A percentile compares a stretch with the other conserved stretches of the same genome.
phyloP scores from a whole-genome alignment of 2,113 vertebrate genomes.

The Macroglossus sobrinus region DNA sequence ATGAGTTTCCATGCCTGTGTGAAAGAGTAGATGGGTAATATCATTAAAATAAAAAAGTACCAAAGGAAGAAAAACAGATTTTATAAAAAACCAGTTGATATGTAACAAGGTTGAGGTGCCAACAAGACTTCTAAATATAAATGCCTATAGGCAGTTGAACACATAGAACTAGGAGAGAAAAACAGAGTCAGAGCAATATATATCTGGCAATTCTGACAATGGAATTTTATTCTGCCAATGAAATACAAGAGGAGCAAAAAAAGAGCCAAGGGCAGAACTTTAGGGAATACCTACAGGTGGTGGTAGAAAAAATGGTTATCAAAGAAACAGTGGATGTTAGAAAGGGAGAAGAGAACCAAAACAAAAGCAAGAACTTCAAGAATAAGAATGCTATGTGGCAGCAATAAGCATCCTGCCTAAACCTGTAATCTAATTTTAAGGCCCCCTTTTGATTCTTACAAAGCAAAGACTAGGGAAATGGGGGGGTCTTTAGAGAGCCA shows the following conservation, averaged over 20 bases:
- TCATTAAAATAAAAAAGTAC: not conserved
- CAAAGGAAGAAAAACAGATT: not conserved
- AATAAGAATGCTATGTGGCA: not conserved
- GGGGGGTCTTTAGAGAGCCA: not conserved
- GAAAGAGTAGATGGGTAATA: not conserved
- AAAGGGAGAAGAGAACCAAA: not conserved
- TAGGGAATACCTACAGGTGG: not conserved
- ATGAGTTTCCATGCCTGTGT: not conserved
- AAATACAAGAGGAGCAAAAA: not conserved
- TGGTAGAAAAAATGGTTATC: not conserved
- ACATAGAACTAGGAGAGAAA: not conserved
- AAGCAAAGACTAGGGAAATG: not conserved
- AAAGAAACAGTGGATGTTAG: not conserved
- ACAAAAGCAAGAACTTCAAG: not conserved
- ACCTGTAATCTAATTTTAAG: not conserved
- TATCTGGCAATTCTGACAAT: not conserved
- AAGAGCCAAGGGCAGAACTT: not conserved
- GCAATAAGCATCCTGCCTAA: not conserved
- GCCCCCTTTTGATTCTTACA: not conserved
- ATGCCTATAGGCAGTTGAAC: not conserved
- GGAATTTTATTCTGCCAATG: not conserved
- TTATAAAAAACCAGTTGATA: constrained; percentile 1
- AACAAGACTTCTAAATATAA: not conserved
- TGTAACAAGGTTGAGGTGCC: not conserved
- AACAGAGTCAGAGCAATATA: not conserved